Percentiles rank a stretch among this genome's conserved stretches.
Evolutionary conservation across 2,113 vertebrate genomes (phyloP).

Genomic region (Burhinus bistriatus): DNA sequence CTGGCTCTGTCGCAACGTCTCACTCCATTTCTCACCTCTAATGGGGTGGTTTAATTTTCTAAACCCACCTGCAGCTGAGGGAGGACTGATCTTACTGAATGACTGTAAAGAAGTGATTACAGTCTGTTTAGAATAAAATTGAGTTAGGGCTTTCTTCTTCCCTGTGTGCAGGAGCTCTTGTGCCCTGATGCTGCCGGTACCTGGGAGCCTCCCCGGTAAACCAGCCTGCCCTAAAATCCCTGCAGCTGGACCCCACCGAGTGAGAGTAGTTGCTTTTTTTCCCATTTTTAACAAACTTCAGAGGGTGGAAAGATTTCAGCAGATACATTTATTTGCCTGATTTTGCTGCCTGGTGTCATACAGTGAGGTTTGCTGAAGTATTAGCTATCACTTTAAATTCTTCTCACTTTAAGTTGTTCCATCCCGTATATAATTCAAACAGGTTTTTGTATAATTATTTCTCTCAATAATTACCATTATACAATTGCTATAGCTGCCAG

Average conservation of each 20-base stretch:
- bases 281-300: not conserved
- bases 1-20: accelerated
- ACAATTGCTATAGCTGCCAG: constrained; percentile 47
- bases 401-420: not conserved
- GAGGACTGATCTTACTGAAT: not conserved
- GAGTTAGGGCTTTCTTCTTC: not conserved
- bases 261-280: not conserved
- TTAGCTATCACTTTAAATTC: constrained; percentile 25
- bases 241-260: not conserved
- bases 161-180: not conserved
- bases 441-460: constrained; percentile 54
- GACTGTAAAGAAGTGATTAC: not conserved
- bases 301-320: not conserved
- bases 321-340: not conserved
- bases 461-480: constrained; percentile 43
- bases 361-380: not conserved
- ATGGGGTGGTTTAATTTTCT: not conserved
- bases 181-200: not conserved
- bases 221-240: not conserved
- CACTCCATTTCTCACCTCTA: not conserved
- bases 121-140: not conserved
- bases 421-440: not conserved
- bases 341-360: not conserved
- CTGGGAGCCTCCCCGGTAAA: not conserved
- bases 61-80: not conserved